Base-by-base conservation (phyloP, 92 coral and sea anemone species). In the Siderastrea radians region DNA sequence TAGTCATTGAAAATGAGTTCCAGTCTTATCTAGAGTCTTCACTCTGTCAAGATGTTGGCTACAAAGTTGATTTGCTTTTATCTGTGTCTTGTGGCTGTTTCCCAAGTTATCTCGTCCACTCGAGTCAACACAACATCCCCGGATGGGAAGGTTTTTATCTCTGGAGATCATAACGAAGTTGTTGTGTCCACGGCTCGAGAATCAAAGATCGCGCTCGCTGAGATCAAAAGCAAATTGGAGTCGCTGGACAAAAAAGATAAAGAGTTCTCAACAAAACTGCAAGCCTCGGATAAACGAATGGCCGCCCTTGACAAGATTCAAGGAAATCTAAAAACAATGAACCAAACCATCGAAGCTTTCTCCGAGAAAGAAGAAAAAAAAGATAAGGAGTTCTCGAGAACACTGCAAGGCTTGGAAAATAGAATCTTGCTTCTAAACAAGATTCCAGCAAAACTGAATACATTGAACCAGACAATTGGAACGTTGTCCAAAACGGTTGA, bases 161-260 rank as follows among this genome's bases (percentile, higher is more conserved):
- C 49, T 19, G 79, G 64, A 75, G 46, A 73, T 26, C 77, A 73
- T 53, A 75, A 75, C 51, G 64, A 76, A 49, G 67, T 76, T 44
- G 52, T 57, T 16, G 67, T 76, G 65, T 76, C 67, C 67, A 13
- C 80, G 67, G 80, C 66, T 38, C 64, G 16, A 57, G 50, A 26
- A 1, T 50, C 67, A 43, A 59, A 59, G 80, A 76, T 50, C 68
- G 80, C 80, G 19, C 50, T 76, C 11, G 52, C 67, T 55, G 51
- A 52, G 16, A 74, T 74, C 1, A 52, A 74, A 19, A 74, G 17
- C 2, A 57, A 76, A 45, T 15, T 76, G 2, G 4, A 58, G 49
- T 76, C 19, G 6, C 49, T 68, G 49, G 16, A 43, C 13, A 12
- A 63, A 15, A 63, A 63, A 19, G 68, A 63, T 19, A 14, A 14